phyloP scores from a whole-genome alignment of 2,797 vertebrate genomes.

The Lagocephalus sceleratus region DNA sequence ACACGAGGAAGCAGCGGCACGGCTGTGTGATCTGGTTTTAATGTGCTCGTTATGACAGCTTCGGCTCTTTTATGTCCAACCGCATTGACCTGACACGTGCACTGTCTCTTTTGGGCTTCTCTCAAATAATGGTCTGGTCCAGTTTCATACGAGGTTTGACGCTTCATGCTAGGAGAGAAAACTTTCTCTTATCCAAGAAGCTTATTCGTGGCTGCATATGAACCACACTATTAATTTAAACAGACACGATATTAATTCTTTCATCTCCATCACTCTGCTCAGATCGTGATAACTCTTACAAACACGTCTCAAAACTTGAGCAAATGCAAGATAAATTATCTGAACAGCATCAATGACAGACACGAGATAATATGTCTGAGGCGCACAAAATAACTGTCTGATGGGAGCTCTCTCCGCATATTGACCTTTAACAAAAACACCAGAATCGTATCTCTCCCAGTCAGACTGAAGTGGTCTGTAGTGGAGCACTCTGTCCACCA shows the following conservation, averaged over 20 bases:
- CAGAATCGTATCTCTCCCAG: slow-evolving; percentile 8
- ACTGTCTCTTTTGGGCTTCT: slow-evolving; percentile 8
- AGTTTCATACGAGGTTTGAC: not conserved
- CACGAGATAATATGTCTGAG: not conserved
- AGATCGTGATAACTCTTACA: not conserved
- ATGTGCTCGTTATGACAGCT: slow-evolving; percentile 45
- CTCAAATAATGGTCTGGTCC: not conserved
- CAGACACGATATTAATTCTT: too few species aligned
- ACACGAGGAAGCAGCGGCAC: slow-evolving; percentile 24
- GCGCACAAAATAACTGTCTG: not conserved
- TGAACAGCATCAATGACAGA: not conserved
- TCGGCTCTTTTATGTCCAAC: slow-evolving; percentile 23
- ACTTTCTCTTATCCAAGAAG: not conserved
- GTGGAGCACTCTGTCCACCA: slow-evolving; percentile 34
- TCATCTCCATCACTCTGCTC: too few species aligned
- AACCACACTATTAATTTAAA: not conserved
- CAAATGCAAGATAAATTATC: not conserved
- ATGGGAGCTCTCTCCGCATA: slow-evolving; percentile 8
- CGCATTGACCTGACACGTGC: slow-evolving; percentile 7
- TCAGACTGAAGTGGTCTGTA: slow-evolving; percentile 53
- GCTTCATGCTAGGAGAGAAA: not conserved
- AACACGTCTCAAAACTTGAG: not conserved
- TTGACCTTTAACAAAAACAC: slow-evolving; percentile 30
- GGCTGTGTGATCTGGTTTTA: slow-evolving; percentile 37
- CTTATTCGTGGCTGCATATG: not conserved